Evolutionary conservation across 2,888 invertebrate species (phyloP), one percentile per base, ranked within the genome.

Genomic region (Copidosoma aretas): DNA sequence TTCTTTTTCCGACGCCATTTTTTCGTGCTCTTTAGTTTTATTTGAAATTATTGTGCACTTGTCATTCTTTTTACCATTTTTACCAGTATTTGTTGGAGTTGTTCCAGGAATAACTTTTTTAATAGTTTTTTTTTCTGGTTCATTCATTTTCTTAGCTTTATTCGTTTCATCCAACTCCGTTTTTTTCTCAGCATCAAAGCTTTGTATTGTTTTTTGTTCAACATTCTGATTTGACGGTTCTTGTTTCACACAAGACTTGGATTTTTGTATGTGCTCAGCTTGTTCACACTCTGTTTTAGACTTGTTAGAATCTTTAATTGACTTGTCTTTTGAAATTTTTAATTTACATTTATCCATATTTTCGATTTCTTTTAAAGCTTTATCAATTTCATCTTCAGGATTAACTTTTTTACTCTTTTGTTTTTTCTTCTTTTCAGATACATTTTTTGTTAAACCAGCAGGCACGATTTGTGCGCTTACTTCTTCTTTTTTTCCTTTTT

Each of bases 331-430:
- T 22, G 66, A 68, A n/a, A 60, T 69, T 63, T 77, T 82, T 10
- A 71, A 60, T 67, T 78, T 81, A 60, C 79, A 72, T 53, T 81
- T 82, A 62, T 81, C 80, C 81, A 84, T 81, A 52, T 78, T 79
- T 49, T 82, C 82, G 53, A 86, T 86, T 76, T 86, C 86, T 75
- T 82, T 84, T 46, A 85, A 75, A 60, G 85, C 85, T 72, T 83
- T 83, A 67, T 86, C 86, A 60, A 86, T 84, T 74, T 86, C 85
- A 71, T 86, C 85, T 57, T 81, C 83, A 19, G 77, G 79, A 24
- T 79, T 80, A 22, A 67, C 57, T 60, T 80, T 83, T 74, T 80
- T 81, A 64, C 78, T 81, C 65, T 81, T 83, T 54, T 79, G 73
- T 46, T 77, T 81, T 2, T 77, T 76, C 64, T 78, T 81, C 70